Conservation (phyloP, 2,888 invertebrate species). For the Melangyna quadrimaculata region DNA sequence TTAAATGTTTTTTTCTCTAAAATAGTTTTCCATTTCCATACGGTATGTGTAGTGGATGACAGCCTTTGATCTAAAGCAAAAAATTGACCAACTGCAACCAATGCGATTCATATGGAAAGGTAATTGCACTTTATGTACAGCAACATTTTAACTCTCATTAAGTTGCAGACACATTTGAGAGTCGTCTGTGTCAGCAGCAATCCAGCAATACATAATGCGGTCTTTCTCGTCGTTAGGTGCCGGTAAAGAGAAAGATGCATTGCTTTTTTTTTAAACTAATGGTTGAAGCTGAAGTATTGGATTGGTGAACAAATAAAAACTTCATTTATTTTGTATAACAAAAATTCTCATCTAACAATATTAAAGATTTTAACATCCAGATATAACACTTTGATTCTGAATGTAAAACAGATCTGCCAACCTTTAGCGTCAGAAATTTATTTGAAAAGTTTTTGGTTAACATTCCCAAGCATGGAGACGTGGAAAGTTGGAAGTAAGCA, state of each 20-base stretch:
- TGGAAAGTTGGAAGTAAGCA: no score
- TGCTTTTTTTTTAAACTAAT: background rate
- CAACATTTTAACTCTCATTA: slow-evolving; percentile 47
- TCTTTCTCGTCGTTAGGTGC: slow-evolving; percentile 17
- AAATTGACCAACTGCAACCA: slow-evolving; percentile 47
- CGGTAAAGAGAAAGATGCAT: slow-evolving; percentile 47
- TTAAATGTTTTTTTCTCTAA: slow-evolving; percentile 16
- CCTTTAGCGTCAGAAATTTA: no score
- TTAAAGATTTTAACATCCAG: no score
- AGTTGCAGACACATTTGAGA: slow-evolving; percentile 25
- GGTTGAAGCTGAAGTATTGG: background rate
- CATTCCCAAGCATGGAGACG: no score
- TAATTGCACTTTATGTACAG: slow-evolving; percentile 60
- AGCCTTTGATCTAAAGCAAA: background rate
- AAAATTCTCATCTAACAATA: no score
- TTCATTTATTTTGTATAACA: no score
- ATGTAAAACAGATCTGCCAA: no score
- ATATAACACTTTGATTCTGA: no score
- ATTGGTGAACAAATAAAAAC: background rate
- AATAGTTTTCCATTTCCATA: background rate
- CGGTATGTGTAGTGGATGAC: background rate
- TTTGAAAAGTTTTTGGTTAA: no score
- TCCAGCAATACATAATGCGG: background rate
- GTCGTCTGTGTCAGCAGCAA: slow-evolving; percentile 13
- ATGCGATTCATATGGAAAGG: slow-evolving; percentile 24